Base-by-base conservation (phyloP, 2,113 vertebrate species). In the Hipposideros armiger region DNA sequence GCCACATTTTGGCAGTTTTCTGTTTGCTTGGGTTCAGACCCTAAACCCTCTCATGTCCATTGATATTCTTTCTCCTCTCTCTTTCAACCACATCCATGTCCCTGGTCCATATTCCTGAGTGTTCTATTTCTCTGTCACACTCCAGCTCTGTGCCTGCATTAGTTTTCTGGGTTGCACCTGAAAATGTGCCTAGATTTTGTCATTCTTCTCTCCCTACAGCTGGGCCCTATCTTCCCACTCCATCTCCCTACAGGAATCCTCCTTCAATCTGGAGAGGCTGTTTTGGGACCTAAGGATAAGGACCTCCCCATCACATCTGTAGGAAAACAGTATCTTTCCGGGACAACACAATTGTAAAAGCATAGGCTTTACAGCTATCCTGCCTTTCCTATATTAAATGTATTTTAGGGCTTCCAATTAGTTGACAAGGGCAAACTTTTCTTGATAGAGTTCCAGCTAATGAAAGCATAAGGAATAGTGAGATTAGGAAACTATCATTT, bases 401-500 rank as follows among this genome's bases (percentile, higher is more conserved):
- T 42, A 66, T 81, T 74, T 97, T 60, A 50, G 26, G n/a, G 40
- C 22, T 94, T 87, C 36, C 22, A 56, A 47, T 2, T 92, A 50
- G 15, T 73, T 67, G 82, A 72, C n/a, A 42, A 82, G 11, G 19
- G 5, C 45, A 94, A 89, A 24, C 56, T 47, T 69, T 96, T 70
- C 47, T 86, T 74, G 45, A 77, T 28, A 85, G 82, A 94, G 36
- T 95, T 74, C 70, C 26, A 87, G 45, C 64, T 92, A 58, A 87
- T 42, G 56, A 88, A 82, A 86, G 56, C 24, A 66, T 58, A 74
- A 90, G 58, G 26, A 77, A 72, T 24, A 82, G 60, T 58, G 32
- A 42, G 86, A 83, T 95, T 96, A 96, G 67, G 72, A 94, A 74
- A 66, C 58, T 32, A 73, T 16, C 45, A 47, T 92, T 91, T 96